Evolutionary conservation across 2,797 vertebrate genomes (phyloP).

Genomic region (Karalla daura): DNA sequence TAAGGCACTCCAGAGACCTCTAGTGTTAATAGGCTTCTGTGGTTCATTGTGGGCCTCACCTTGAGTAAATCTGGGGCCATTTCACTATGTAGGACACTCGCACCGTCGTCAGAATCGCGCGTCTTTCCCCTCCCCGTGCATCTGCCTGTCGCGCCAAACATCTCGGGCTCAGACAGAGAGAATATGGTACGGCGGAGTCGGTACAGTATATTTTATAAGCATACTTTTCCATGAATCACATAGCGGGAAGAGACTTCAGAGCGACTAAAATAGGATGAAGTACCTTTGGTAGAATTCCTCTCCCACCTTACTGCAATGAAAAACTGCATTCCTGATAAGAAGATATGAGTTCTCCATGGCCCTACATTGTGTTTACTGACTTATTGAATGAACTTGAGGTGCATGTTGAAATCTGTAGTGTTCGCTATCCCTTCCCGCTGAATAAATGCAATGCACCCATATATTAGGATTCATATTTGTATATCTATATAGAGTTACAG

Average conservation of each 20-base stretch:
- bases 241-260: constrained; percentile 65
- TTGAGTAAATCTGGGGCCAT: constrained; percentile 77
- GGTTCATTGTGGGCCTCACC: constrained; percentile 80
- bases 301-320: constrained; percentile 73
- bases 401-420: constrained; percentile 61
- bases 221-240: constrained; percentile 72
- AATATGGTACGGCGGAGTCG: constrained; percentile 8
- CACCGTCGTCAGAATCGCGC: constrained; percentile 21
- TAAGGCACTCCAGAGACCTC: constrained; percentile 79
- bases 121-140: constrained; percentile 8
- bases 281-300: constrained; percentile 66
- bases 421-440: constrained; percentile 63
- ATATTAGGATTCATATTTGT: constrained; percentile 83
- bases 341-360: constrained; percentile 68
- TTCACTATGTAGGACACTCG: constrained; percentile 72
- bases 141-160: constrained; percentile 12
- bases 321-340: constrained; percentile 75
- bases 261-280: constrained; percentile 71
- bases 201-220: constrained; percentile 47
- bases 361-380: constrained; percentile 71
- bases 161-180: constrained; percentile 11
- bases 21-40: constrained; percentile 81
- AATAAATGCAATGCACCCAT: constrained; percentile 73
- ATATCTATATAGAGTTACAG: constrained; percentile 81
- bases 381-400: constrained; percentile 81